These are phyloP conservation scores for Deilephila elpenor DNA, from an alignment of 2,888 invertebrate species.

Conservation along the genomic window DNA sequence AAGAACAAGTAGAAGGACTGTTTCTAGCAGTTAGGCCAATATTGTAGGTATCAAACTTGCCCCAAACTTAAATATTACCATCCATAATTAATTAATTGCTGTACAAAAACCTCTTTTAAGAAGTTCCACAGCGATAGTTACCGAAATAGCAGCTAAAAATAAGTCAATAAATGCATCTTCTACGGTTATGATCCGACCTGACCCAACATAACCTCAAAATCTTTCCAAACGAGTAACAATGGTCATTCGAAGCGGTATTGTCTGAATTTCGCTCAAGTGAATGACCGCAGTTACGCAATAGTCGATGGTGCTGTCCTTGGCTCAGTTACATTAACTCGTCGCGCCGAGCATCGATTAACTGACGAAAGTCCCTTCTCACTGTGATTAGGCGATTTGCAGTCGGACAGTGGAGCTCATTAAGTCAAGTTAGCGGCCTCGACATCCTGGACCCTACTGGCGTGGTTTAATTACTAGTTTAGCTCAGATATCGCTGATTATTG, in stretches of 20 bases:
- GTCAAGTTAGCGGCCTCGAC: slow-evolving; percentile 10
- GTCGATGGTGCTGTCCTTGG: slow-evolving; percentile 44
- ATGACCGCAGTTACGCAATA: slow-evolving; percentile 47
- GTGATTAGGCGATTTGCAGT: slow-evolving; percentile 20
- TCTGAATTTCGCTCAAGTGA: slow-evolving; percentile 40
- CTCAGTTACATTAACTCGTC: slow-evolving; percentile 35
- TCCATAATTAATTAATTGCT: too few species aligned
- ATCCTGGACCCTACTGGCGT: slow-evolving; percentile 4
- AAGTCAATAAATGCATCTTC: neutral
- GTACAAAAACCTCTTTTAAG: too few species aligned
- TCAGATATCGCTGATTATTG: neutral
- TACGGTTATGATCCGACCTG: neutral
- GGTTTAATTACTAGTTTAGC: neutral
- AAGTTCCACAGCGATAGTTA: neutral
- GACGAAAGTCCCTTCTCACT: slow-evolving; percentile 18
- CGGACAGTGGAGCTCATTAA: slow-evolving; percentile 3
- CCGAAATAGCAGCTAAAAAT: neutral
- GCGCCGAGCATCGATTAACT: slow-evolving; percentile 19
- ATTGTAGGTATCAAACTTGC: too few species aligned
- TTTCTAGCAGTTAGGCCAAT: too few species aligned
- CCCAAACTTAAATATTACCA: too few species aligned
- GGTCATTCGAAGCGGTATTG: slow-evolving; percentile 22
- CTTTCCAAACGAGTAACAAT: neutral
- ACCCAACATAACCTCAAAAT: slow-evolving; percentile 18
- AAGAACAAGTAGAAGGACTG: too few species aligned